Evolutionary conservation across 2,888 invertebrate genomes (phyloP).

Genomic region (Luperina testacea): DNA sequence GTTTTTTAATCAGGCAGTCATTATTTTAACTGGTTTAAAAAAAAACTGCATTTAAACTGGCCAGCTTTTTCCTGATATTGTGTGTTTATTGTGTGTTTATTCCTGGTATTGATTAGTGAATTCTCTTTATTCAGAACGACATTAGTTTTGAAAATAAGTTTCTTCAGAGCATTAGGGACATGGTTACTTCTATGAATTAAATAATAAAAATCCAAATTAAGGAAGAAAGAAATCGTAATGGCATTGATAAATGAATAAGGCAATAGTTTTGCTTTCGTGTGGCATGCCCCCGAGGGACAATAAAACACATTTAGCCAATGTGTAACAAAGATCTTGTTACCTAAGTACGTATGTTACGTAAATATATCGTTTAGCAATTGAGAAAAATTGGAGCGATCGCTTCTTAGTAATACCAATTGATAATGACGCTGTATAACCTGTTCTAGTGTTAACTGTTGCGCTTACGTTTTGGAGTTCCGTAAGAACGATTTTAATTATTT

Average conservation of each 20-base stretch:
- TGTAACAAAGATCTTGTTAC: constrained; percentile 62
- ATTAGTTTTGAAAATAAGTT: neutral
- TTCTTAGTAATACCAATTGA: constrained; percentile 52
- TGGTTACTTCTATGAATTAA: neutral
- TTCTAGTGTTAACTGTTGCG: constrained; percentile 51
- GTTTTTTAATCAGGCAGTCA: constrained; percentile 43
- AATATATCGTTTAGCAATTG: constrained; percentile 61
- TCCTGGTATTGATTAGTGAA: neutral
- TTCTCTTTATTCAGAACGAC: neutral
- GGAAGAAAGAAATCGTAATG: constrained; percentile 1
- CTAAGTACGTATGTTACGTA: constrained; percentile 57
- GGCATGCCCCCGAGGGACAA: constrained; percentile 53
- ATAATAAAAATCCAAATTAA: constrained; percentile 13
- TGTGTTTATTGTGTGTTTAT: too few relatives aligned
- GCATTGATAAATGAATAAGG: constrained; percentile 26
- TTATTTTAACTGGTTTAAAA: constrained; percentile 31
- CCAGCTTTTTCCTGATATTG: neutral
- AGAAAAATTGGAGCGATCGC: constrained; percentile 61
- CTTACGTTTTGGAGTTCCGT: constrained; percentile 46
- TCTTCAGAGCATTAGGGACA: neutral
- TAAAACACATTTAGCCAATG: constrained; percentile 45
- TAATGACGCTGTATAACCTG: constrained; percentile 59
- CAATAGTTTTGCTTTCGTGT: constrained; percentile 17
- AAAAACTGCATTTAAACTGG: constrained; percentile 13
- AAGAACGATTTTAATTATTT: neutral